Conservation (phyloP, 2,113 vertebrate species). For the Rhipidura dahli region DNA sequence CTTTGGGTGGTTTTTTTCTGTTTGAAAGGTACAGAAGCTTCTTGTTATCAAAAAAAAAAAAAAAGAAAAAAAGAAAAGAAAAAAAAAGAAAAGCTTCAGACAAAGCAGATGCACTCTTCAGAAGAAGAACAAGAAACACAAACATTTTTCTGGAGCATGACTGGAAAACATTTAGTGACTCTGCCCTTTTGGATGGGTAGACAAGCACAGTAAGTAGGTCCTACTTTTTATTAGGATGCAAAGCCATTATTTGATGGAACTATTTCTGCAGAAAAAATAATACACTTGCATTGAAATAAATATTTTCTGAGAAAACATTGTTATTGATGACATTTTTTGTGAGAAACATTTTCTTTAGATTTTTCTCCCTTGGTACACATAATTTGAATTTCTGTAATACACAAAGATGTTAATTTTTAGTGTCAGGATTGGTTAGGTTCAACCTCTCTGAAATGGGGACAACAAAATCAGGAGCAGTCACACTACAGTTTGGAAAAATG, state of each 20-base stretch:
- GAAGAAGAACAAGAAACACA: not conserved
- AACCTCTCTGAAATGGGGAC: not conserved
- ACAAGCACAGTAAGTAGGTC: not conserved
- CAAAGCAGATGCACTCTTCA: not conserved
- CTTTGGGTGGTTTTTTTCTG: not conserved
- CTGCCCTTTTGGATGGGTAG: not conserved
- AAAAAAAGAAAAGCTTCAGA: not conserved
- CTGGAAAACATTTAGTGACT: not conserved
- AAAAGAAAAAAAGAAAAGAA: not conserved
- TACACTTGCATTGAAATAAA: not conserved
- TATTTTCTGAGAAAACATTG: not conserved
- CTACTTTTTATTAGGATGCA: not conserved
- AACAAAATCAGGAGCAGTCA: not conserved
- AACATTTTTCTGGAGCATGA: not conserved
- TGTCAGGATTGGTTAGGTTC: not conserved
- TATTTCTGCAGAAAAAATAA: not conserved
- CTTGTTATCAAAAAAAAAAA: not conserved
- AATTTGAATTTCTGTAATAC: not conserved
- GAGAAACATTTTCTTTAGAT: not conserved
- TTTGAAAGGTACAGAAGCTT: not conserved
- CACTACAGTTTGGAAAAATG: not conserved
- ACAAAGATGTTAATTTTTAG: not conserved
- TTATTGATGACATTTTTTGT: not conserved
- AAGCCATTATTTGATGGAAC: not conserved
- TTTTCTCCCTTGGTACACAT: not conserved